Conservation (phyloP, 2,888 invertebrate species). For the Bibio marci region DNA sequence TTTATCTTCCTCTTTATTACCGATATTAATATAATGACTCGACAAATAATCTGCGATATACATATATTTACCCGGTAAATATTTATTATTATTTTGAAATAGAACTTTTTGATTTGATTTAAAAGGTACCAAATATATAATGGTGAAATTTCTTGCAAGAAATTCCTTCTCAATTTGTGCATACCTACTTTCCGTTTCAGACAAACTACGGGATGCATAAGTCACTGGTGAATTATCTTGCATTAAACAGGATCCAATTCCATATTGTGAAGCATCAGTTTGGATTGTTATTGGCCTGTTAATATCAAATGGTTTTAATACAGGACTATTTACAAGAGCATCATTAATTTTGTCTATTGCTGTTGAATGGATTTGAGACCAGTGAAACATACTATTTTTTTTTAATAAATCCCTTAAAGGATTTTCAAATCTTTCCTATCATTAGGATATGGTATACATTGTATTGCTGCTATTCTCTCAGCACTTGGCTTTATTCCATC, state of each 20-base stretch:
- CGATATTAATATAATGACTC: conserved; percentile 10
- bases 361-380: neutral
- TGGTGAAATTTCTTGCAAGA: conserved; percentile 10
- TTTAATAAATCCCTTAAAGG: neutral
- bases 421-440: conserved; percentile 6
- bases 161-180: conserved; percentile 25
- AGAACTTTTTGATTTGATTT: conserved; percentile 14
- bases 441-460: conserved; percentile 6
- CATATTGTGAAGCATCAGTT: conserved; percentile 14
- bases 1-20: conserved; percentile 7
- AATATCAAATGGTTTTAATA: conserved; percentile 13
- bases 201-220: conserved; percentile 19
- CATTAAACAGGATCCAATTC: conserved; percentile 17
- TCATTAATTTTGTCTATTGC: neutral
- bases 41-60: conserved; percentile 16
- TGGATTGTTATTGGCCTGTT: conserved; percentile 15
- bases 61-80: too few species aligned
- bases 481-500: conserved; percentile 11
- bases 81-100: conserved; percentile 16
- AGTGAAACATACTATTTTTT: neutral
- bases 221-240: conserved; percentile 18
- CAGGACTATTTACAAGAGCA: conserved; percentile 5
- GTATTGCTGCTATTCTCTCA: conserved; percentile 10
- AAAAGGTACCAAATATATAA: conserved; percentile 15
- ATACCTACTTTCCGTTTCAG: conserved; percentile 16